Evolutionary conservation across 2,797 vertebrate genomes (phyloP).

Genomic region (Poecilia velifera): DNA sequence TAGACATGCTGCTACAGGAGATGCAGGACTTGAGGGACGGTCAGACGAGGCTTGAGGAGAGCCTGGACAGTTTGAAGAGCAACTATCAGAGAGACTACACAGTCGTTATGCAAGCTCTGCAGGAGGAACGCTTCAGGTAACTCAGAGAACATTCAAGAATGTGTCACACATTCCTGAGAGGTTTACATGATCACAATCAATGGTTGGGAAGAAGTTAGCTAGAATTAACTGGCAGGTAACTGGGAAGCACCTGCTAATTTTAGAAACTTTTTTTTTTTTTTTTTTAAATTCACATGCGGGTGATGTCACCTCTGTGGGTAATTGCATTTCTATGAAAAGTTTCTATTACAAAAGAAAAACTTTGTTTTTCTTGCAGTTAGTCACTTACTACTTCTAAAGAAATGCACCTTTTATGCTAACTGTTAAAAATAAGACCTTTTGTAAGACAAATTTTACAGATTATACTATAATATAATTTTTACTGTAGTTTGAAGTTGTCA

Average conservation of each 20-base stretch:
- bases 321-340: constrained; percentile 22
- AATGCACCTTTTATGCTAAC: not conserved
- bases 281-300: not conserved
- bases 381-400: not conserved
- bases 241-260: constrained; percentile 18
- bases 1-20: constrained; percentile 92
- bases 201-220: constrained; percentile 13
- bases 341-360: constrained; percentile 10
- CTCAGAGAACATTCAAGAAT: not conserved
- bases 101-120: constrained; percentile 90
- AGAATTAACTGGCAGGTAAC: constrained; percentile 2
- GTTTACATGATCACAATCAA: not conserved
- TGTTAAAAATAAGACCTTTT: not conserved
- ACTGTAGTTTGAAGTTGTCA: not conserved
- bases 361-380: no score
- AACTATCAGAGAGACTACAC: constrained; percentile 94
- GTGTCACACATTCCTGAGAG: not conserved
- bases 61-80: constrained; percentile 88
- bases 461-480: not conserved
- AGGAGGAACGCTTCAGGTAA: constrained; percentile 97
- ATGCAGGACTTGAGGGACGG: constrained; percentile 93
- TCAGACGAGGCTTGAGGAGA: constrained; percentile 90
- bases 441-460: not conserved
- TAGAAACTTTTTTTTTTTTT: constrained; percentile 14
- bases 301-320: not conserved